phyloP scores from a whole-genome alignment of 1,140 invertebrate species.

The Drosophila arawakana region DNA sequence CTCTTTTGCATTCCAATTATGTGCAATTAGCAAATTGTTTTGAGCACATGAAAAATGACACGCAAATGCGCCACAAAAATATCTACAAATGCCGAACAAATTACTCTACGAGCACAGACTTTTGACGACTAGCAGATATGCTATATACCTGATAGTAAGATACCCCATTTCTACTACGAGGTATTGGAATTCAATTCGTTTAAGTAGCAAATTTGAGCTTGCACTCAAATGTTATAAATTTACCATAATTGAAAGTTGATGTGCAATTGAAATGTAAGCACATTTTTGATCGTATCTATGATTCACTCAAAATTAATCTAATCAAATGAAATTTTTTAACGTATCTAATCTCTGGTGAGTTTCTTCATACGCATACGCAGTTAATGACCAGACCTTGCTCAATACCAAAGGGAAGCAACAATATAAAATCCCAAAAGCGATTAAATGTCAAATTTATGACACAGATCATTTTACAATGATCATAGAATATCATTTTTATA shows the following conservation, averaged over 20 bases:
- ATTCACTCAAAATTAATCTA: constrained; percentile 24
- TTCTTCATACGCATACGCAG: constrained; percentile 14
- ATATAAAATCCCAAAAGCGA: constrained; percentile 43
- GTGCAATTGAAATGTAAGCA: background rate
- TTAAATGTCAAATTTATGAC: constrained; percentile 82
- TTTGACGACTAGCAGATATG: background rate
- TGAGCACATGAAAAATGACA: constrained; percentile 28
- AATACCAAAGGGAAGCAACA: constrained; percentile 27
- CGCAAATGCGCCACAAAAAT: constrained; percentile 34
- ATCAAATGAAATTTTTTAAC: constrained; percentile 17
- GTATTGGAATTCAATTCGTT: constrained; percentile 8
- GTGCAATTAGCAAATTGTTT: constrained; percentile 44
- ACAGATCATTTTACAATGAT: constrained; percentile 73
- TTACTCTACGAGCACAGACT: constrained; percentile 5
- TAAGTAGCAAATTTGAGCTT: constrained; percentile 4
- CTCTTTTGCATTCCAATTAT: constrained; percentile 16
- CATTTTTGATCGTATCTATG: constrained; percentile 11
- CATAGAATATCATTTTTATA: constrained; percentile 38
- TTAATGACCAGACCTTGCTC: constrained; percentile 50
- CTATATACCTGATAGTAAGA: background rate
- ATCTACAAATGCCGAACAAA: constrained; percentile 30
- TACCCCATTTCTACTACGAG: background rate
- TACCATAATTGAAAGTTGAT: constrained; percentile 12
- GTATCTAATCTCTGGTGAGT: constrained; percentile 25
- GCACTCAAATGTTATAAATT: constrained; percentile 14